A percentile compares a stretch with the other conserved stretches of the same genome.
Evolutionary conservation across 2,113 vertebrate species (phyloP).

Genomic region (Pelecanus crispus): DNA sequence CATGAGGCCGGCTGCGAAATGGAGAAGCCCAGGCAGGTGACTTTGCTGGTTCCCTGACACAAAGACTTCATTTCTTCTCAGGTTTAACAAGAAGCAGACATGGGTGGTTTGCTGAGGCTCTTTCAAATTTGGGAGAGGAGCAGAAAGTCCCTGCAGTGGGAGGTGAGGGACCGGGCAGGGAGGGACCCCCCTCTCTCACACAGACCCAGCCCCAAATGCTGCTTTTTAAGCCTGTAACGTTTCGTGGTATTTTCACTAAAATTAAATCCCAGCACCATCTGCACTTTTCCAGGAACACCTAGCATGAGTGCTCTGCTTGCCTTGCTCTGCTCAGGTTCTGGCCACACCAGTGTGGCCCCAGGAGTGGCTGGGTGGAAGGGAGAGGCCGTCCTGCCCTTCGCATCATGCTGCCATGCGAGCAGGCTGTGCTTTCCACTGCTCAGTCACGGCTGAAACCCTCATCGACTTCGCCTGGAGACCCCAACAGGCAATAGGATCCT

Average conservation of each 20-base stretch:
- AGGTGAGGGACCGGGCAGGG: not conserved
- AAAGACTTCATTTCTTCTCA: not conserved
- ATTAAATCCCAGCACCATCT: not conserved
- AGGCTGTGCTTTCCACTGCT: not conserved
- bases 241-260: not conserved
- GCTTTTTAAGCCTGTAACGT: not conserved
- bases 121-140: not conserved
- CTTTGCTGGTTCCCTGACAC: not conserved
- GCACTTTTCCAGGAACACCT: not conserved
- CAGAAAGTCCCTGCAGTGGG: not conserved
- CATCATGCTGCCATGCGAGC: accelerated
- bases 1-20: not conserved
- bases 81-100: not conserved
- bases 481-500: not conserved
- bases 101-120: not conserved
- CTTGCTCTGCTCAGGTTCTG: not conserved
- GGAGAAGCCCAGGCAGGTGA: not conserved
- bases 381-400: not conserved
- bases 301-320: not conserved
- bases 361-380: not conserved
- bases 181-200: not conserved
- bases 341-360: not conserved
- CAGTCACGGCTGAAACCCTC: not conserved
- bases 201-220: not conserved
- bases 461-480: accelerated